A percentile compares a stretch with the other conserved stretches of the same genome.
phyloP scores from a whole-genome alignment of 2,888 invertebrate species.

The Harpagoxenus sublaevis region DNA sequence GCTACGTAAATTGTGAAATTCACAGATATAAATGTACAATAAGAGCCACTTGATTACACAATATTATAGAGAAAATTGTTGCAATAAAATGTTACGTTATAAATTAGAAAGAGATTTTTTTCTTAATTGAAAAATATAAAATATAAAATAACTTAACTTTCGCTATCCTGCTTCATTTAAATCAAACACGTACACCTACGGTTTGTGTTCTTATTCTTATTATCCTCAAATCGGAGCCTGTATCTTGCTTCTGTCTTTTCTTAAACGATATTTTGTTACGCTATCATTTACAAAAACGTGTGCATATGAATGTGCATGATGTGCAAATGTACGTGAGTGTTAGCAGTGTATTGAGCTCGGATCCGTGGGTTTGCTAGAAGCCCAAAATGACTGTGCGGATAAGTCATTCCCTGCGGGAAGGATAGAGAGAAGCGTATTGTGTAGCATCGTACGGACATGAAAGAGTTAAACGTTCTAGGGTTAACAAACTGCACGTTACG shows the following conservation, averaged over 20 bases:
- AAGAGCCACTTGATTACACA: background rate
- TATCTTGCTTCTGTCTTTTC: background rate
- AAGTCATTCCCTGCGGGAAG: background rate
- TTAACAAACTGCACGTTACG: background rate
- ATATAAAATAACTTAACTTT: background rate
- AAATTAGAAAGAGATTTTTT: background rate
- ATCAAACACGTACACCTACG: background rate
- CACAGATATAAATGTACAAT: no score
- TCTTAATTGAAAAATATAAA: background rate
- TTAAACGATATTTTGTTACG: background rate
- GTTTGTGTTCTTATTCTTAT: background rate
- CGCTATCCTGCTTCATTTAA: background rate
- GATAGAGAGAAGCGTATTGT: slow-evolving; percentile 2
- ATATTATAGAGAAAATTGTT: background rate
- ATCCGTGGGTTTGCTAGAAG: background rate
- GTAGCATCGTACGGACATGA: background rate
- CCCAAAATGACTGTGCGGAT: slow-evolving; percentile 3
- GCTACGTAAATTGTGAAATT: background rate
- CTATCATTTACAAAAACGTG: background rate
- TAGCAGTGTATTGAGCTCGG: background rate
- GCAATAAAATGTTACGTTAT: background rate
- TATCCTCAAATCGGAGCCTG: background rate
- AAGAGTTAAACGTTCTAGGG: slow-evolving; percentile 10
- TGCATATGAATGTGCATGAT: background rate
- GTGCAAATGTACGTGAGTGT: background rate